Conservation (phyloP, 2,888 invertebrate genomes). For the Limulus polyphemus region DNA sequence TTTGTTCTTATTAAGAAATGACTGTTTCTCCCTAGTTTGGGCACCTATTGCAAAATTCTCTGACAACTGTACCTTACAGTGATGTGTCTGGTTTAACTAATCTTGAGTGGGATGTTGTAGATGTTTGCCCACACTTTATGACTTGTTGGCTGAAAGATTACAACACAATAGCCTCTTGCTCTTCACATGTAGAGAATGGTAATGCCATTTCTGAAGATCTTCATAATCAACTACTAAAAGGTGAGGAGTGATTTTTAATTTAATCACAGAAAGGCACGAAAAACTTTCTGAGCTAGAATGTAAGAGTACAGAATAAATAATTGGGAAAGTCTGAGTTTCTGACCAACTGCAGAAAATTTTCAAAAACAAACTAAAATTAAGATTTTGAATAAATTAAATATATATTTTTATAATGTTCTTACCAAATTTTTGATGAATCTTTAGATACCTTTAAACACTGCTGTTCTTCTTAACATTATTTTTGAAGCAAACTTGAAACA, state of each 20-base stretch:
- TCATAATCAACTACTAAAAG: conserved; percentile 49
- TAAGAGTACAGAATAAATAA: too few relatives aligned
- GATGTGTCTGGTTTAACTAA: conserved; percentile 74
- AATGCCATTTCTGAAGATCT: conserved; percentile 54
- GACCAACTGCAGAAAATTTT: too few relatives aligned
- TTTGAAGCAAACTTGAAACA: too few relatives aligned
- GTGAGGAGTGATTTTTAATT: conserved; percentile 19
- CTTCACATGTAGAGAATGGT: conserved; percentile 59
- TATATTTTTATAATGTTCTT: too few relatives aligned
- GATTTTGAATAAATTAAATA: too few relatives aligned
- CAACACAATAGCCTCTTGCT: conserved; percentile 47
- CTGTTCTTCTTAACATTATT: too few relatives aligned
- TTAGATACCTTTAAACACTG: too few relatives aligned
- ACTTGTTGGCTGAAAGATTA: conserved; percentile 62
- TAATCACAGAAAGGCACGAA: too few relatives aligned
- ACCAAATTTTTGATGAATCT: too few relatives aligned
- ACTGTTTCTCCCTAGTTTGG: conserved; percentile 53
- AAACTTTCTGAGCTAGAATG: too few relatives aligned
- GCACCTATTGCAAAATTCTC: conserved; percentile 66
- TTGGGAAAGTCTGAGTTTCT: too few relatives aligned
- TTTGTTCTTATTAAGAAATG: neutral
- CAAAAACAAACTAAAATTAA: too few relatives aligned
- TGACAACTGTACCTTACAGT: conserved; percentile 61
- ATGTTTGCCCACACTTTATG: conserved; percentile 70
- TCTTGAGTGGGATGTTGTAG: conserved; percentile 87